A percentile compares a stretch with the other conserved stretches of the same genome.
These are phyloP conservation scores for Phataginus tricuspis DNA, from an alignment of 2,797 vertebrate genomes.

Conservation along the genomic window DNA sequence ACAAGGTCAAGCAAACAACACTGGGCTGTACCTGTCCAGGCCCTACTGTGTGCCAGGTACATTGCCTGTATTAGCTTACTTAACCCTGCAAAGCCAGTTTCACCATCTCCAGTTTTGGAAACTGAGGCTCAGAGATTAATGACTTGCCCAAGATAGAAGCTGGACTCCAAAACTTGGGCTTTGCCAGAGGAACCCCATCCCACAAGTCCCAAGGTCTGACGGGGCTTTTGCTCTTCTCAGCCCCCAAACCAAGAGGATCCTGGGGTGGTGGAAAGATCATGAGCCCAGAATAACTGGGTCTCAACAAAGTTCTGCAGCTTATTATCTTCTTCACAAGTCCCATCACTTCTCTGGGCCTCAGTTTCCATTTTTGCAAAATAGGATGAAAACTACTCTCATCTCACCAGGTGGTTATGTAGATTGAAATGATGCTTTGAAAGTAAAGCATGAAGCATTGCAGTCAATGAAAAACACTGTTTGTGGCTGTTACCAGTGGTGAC, in stretches of 20 bases:
- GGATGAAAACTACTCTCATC: not conserved
- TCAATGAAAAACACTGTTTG: not conserved
- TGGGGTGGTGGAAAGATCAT: not conserved
- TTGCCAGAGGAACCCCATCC: not conserved
- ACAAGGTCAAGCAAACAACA: not conserved
- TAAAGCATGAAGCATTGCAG: not conserved
- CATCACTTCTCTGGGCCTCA: not conserved
- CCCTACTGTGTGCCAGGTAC: not conserved
- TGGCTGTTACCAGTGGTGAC: not conserved
- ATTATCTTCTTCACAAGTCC: not conserved
- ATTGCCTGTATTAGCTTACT: not conserved
- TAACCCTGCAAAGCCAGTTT: not conserved
- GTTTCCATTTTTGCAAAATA: constrained; percentile 14
- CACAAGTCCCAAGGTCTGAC: not conserved
- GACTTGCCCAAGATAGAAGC: not conserved
- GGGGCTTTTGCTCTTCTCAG: constrained; percentile 1
- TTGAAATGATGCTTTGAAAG: not conserved
- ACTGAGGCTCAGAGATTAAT: not conserved
- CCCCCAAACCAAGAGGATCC: not conserved
- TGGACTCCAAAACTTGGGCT: not conserved
- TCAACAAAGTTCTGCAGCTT: not conserved
- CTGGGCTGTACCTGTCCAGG: not conserved
- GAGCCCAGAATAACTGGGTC: not conserved
- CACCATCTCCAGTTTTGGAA: not conserved
- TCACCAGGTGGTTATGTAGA: not conserved